Conservation (phyloP, 2,888 invertebrate species). For the Parasteatoda lunata region DNA sequence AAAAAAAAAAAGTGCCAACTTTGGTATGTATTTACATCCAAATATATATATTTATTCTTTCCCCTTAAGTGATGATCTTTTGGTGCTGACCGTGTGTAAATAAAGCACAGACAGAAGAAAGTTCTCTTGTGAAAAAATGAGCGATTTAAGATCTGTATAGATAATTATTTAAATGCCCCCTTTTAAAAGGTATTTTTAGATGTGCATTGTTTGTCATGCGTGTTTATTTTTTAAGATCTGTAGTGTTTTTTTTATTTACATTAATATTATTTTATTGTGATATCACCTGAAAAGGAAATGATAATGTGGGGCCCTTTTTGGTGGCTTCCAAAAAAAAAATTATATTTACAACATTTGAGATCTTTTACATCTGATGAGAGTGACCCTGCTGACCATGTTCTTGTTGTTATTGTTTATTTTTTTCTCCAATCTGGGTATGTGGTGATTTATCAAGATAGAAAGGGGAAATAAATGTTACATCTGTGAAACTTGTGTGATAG, state of each 20-base stretch:
- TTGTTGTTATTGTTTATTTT: slow-evolving; percentile 57
- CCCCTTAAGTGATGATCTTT: slow-evolving; percentile 44
- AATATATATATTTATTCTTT: slow-evolving; percentile 46
- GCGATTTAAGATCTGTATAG: slow-evolving; percentile 59
- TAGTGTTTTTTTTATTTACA: slow-evolving; percentile 64
- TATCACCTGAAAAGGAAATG: slow-evolving; percentile 38
- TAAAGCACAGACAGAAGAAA: slow-evolving; percentile 57
- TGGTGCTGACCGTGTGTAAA: slow-evolving; percentile 65
- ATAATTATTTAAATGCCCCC: slow-evolving; percentile 55
- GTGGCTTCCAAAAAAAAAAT: slow-evolving; percentile 49
- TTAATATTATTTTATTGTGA: slow-evolving; percentile 56
- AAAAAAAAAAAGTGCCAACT: slow-evolving; percentile 61
- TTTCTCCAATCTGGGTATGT: slow-evolving; percentile 58
- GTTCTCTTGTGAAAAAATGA: slow-evolving; percentile 49
- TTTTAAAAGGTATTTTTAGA: slow-evolving; percentile 55
- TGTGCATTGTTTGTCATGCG: slow-evolving; percentile 67
- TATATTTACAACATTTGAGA: slow-evolving; percentile 68
- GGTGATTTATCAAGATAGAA: slow-evolving; percentile 57
- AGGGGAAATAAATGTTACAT: slow-evolving; percentile 55
- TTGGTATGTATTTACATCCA: slow-evolving; percentile 62
- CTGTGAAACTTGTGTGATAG: slow-evolving; percentile 62
- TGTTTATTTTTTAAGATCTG: slow-evolving; percentile 67
- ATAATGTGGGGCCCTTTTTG: slow-evolving; percentile 45
- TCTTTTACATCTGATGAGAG: slow-evolving; percentile 63
- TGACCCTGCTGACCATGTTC: slow-evolving; percentile 22